Evolutionary conservation across 2,888 invertebrate species (phyloP).

Genomic region (Meiosimyza decipiens): DNA sequence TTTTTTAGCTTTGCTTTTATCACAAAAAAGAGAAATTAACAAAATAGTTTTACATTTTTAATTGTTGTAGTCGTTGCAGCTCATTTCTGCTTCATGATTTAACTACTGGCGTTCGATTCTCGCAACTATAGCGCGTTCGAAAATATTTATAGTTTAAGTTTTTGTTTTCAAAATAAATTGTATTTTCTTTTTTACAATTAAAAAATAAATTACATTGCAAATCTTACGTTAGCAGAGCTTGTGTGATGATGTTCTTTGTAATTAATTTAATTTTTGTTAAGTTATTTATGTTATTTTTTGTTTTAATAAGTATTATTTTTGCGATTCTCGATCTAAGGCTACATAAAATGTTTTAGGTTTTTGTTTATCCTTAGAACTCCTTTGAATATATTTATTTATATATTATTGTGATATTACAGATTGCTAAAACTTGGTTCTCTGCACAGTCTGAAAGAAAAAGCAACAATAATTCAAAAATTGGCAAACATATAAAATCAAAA

Average conservation of each 20-base stretch:
- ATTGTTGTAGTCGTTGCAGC: neutral
- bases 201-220: no score
- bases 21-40: slow-evolving; percentile 15
- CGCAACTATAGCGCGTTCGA: no score
- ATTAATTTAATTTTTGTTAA: neutral
- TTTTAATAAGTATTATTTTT: neutral
- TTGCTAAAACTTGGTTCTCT: slow-evolving; percentile 26
- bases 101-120: no score
- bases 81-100: no score
- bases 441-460: slow-evolving; percentile 21
- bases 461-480: neutral
- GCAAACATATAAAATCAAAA: no score
- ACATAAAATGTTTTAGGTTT: slow-evolving; percentile 3
- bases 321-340: slow-evolving; percentile 13
- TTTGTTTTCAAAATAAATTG: no score
- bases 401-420: neutral
- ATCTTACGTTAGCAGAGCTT: no score
- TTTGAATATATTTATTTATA: no score
- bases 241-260: neutral
- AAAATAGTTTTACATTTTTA: neutral
- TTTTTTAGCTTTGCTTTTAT: slow-evolving; percentile 15
- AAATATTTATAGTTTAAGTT: no score
- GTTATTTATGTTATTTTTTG: neutral
- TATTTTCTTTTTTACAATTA: no score
- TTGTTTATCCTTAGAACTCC: neutral